These are phyloP conservation scores for Pocota personata DNA, from an alignment of 2,888 invertebrate genomes.

Conservation along the genomic window DNA sequence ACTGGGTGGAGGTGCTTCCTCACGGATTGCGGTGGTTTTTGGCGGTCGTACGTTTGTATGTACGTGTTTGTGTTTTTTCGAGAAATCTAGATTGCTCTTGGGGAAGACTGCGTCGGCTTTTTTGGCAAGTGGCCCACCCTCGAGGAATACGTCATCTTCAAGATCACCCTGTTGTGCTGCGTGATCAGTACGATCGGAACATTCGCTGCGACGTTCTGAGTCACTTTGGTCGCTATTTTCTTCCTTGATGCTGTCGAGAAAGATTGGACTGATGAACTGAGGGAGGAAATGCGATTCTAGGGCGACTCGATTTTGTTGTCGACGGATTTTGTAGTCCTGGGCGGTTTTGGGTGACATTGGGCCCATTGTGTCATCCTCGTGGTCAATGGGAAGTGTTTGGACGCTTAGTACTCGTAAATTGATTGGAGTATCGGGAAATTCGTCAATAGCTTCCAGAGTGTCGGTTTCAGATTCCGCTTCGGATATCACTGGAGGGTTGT, in stretches of 20 bases:
- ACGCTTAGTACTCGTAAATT: slow-evolving; percentile 63
- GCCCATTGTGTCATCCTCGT: slow-evolving; percentile 15
- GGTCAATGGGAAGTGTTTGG: slow-evolving; percentile 71
- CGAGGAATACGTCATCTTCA: slow-evolving; percentile 82
- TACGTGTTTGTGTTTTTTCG: slow-evolving; percentile 77
- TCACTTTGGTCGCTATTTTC: slow-evolving; percentile 88
- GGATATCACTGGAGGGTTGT: slow-evolving; percentile 85
- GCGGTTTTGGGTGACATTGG: slow-evolving; percentile 71
- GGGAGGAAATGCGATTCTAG: slow-evolving; percentile 85
- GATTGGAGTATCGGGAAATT: slow-evolving; percentile 78
- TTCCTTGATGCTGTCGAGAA: slow-evolving; percentile 90
- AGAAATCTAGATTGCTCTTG: slow-evolving; percentile 81
- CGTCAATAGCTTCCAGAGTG: slow-evolving; percentile 77
- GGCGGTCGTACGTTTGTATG: slow-evolving; percentile 58
- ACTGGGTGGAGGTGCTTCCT: slow-evolving; percentile 82
- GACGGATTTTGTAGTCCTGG: slow-evolving; percentile 82
- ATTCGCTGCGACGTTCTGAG: slow-evolving; percentile 83
- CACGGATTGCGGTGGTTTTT: slow-evolving; percentile 78
- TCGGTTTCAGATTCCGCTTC: slow-evolving; percentile 86
- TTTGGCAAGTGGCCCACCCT: slow-evolving; percentile 77
- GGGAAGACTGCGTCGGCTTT: slow-evolving; percentile 82
- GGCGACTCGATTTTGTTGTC: slow-evolving; percentile 84
- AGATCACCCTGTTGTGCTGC: slow-evolving; percentile 67
- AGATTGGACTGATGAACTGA: slow-evolving; percentile 86
- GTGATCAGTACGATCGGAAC: slow-evolving; percentile 74